Evolutionary conservation across 2,888 invertebrate species (phyloP).

Genomic region (Agrochola lota): DNA sequence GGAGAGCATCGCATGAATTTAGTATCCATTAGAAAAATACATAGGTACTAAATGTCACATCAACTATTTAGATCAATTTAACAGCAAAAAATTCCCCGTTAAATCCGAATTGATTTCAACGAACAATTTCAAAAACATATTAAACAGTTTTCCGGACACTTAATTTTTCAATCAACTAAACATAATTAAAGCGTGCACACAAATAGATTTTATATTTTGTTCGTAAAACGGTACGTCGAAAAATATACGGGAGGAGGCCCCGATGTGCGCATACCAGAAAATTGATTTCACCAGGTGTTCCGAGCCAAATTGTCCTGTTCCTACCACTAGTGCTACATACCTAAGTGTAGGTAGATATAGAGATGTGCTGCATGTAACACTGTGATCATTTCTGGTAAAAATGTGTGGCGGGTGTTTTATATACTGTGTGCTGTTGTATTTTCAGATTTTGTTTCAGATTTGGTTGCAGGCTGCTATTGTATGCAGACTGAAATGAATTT

Average conservation of each 20-base stretch:
- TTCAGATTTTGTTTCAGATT: constrained; percentile 4
- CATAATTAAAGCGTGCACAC: constrained; percentile 39
- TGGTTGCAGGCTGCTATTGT: neutral
- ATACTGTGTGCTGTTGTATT: constrained; percentile 1
- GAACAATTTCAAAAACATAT: constrained; percentile 1
- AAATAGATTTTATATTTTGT: constrained; percentile 46
- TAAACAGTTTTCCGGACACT: constrained; percentile 4
- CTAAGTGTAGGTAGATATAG: neutral
- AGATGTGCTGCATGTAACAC: constrained; percentile 16
- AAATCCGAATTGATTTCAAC: neutral
- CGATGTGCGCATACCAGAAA: constrained; percentile 75
- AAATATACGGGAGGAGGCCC: constrained; percentile 29
- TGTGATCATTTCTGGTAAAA: constrained; percentile 20
- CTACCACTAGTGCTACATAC: constrained; percentile 27
- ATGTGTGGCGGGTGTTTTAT: constrained; percentile 14
- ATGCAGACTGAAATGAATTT: constrained; percentile 2
- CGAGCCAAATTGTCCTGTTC: constrained; percentile 67
- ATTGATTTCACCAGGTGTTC: constrained; percentile 79
- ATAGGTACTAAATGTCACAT: neutral
- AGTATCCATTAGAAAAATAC: neutral
- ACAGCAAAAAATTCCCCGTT: neutral
- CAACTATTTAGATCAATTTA: neutral
- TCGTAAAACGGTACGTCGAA: constrained; percentile 20
- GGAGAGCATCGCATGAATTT: neutral
- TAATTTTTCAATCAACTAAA: constrained; percentile 51